These are phyloP conservation scores for Camponotus pennsylvanicus DNA, from an alignment of 1,140 invertebrate genomes.

Conservation along the genomic window DNA sequence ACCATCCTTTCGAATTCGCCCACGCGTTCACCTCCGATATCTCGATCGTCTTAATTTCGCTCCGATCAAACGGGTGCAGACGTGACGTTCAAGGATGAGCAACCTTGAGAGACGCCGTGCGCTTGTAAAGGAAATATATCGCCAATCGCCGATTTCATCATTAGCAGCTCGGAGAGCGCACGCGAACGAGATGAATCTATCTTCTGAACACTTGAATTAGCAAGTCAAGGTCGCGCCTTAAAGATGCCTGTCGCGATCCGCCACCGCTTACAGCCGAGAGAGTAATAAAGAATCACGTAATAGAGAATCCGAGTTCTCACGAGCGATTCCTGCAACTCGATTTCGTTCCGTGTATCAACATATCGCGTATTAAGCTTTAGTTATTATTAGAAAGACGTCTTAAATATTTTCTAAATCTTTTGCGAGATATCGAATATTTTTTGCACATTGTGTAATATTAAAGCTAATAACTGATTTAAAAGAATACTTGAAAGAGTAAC, in stretches of 20 bases:
- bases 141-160: constrained; percentile 15
- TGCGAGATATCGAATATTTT: background rate
- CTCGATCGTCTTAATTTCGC: constrained; percentile 11
- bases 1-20: background rate
- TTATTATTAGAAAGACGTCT: background rate
- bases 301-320: constrained; percentile 31
- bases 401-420: background rate
- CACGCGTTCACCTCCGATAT: background rate
- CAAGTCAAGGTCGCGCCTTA: background rate
- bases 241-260: background rate
- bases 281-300: constrained; percentile 32
- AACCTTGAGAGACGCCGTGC: background rate
- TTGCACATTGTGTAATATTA: background rate
- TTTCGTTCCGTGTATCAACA: background rate
- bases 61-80: constrained; percentile 4
- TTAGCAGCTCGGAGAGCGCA: background rate
- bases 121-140: constrained; percentile 33
- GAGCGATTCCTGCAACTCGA: background rate
- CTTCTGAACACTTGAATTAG: constrained; percentile 28
- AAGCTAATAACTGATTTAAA: background rate
- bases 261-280: background rate
- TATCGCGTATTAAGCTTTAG: background rate
- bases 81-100: background rate
- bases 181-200: constrained; percentile 36
- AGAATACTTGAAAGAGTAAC: background rate